Percentiles rank a stretch among this genome's conserved stretches.
These are phyloP conservation scores for Pomacea maculata DNA, from an alignment of 1,140 invertebrate genomes.

Conservation along the genomic window DNA sequence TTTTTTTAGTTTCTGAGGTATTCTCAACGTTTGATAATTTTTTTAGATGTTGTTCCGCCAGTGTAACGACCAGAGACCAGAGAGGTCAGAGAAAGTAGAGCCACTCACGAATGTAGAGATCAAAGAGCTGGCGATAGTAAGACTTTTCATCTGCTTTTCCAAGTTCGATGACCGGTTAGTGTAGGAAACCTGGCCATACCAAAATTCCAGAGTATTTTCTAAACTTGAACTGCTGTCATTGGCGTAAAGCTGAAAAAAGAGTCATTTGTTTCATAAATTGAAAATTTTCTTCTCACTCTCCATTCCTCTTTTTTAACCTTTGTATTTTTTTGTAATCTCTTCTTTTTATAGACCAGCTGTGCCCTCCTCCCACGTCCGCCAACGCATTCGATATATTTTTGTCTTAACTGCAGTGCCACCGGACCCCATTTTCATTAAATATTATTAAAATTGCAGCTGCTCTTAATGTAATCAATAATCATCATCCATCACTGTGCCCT, in stretches of 20 bases:
- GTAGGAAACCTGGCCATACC: constrained; percentile 1
- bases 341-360: too few relatives aligned
- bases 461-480: neutral
- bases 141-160: neutral
- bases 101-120: neutral
- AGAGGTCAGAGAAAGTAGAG: too few relatives aligned
- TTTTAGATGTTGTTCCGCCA: neutral
- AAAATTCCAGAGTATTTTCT: neutral
- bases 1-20: neutral
- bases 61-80: too few relatives aligned
- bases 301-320: neutral
- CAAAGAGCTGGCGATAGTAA: neutral
- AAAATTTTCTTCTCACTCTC: neutral
- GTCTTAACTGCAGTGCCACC: neutral
- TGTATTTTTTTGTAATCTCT: too few relatives aligned
- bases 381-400: too few relatives aligned
- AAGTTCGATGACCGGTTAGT: neutral
- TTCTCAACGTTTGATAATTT: neutral
- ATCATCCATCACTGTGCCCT: too few relatives aligned
- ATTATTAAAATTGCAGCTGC: neutral
- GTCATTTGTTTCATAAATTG: neutral
- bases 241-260: neutral
- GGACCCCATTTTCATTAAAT: neutral
- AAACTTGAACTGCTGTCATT: neutral
- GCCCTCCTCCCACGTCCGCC: too few relatives aligned